These are phyloP conservation scores for Drosophila prosaltans DNA, from an alignment of 1,140 invertebrate genomes.

Conservation along the genomic window DNA sequence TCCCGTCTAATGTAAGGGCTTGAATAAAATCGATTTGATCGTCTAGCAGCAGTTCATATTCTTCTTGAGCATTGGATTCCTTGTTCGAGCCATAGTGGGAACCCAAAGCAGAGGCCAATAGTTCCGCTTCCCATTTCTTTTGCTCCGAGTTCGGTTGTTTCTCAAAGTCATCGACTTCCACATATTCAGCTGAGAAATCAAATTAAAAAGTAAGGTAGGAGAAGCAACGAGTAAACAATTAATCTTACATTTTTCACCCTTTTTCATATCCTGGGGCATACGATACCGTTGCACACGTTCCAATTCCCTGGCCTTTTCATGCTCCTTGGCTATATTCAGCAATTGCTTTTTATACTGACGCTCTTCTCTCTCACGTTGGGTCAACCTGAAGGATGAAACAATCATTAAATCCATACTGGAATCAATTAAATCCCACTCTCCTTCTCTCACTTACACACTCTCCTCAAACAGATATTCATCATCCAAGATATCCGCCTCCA, in stretches of 20 bases:
- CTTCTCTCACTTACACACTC: constrained; percentile 87
- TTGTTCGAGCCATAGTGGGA: constrained; percentile 94
- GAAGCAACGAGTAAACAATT: constrained; percentile 44
- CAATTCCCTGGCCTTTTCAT: constrained; percentile 95
- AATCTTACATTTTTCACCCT: constrained; percentile 86
- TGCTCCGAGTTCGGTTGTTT: constrained; percentile 96
- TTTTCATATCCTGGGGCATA: constrained; percentile 93
- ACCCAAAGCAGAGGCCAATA: constrained; percentile 94
- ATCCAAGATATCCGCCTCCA: constrained; percentile 97
- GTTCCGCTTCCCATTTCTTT: constrained; percentile 99
- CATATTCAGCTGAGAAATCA: constrained; percentile 86
- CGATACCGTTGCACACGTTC: constrained; percentile 96
- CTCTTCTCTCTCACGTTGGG: constrained; percentile 92
- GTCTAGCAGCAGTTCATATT: constrained; percentile 97
- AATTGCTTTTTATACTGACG: constrained; percentile 96
- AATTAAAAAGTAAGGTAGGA: not conserved
- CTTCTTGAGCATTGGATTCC: constrained; percentile 87
- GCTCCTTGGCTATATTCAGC: constrained; percentile 95
- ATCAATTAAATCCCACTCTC: not conserved
- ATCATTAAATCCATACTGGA: not conserved
- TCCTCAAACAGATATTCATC: constrained; percentile 98
- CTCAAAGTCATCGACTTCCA: constrained; percentile 95
- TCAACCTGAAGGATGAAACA: constrained; percentile 87
- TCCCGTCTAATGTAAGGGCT: constrained; percentile 94
- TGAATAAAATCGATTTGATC: constrained; percentile 99